phyloP scores from a whole-genome alignment of 2,113 vertebrate genomes.

The Polypterus bichir region DNA sequence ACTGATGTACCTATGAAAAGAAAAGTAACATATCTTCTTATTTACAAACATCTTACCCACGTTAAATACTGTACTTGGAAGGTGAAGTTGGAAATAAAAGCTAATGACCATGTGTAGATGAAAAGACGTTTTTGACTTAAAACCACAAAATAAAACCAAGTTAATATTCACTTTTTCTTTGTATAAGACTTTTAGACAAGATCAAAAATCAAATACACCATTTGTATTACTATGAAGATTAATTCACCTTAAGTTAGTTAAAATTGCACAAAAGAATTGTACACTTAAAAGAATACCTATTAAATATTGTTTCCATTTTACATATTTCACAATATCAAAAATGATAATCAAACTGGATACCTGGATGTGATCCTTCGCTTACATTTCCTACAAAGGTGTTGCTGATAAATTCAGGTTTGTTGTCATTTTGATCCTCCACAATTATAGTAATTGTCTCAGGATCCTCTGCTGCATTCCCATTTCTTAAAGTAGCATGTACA shows the following conservation, averaged over 20 bases:
- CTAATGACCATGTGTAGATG: not conserved
- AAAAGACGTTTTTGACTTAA: not conserved
- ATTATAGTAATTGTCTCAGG: slow-evolving; percentile 31
- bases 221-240: too few species aligned
- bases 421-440: slow-evolving; percentile 40
- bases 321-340: not conserved
- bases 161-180: not conserved
- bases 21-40: not conserved
- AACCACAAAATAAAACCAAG: not conserved
- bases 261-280: not conserved
- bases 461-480: slow-evolving; percentile 14
- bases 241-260: too few species aligned
- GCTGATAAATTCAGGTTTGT: slow-evolving; percentile 25
- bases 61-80: not conserved
- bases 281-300: not conserved
- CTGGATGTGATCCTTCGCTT: slow-evolving; percentile 24
- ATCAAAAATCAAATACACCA: too few species aligned
- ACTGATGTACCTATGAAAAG: slow-evolving; percentile 4
- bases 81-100: not conserved
- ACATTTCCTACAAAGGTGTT: slow-evolving; percentile 24
- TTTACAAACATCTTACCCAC: not conserved
- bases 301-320: not conserved
- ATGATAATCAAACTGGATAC: slow-evolving; percentile 18
- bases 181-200: too few species aligned
- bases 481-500: slow-evolving; percentile 22